phyloP scores from a whole-genome alignment of 2,797 vertebrate genomes.

The Thamnophis elegans region DNA sequence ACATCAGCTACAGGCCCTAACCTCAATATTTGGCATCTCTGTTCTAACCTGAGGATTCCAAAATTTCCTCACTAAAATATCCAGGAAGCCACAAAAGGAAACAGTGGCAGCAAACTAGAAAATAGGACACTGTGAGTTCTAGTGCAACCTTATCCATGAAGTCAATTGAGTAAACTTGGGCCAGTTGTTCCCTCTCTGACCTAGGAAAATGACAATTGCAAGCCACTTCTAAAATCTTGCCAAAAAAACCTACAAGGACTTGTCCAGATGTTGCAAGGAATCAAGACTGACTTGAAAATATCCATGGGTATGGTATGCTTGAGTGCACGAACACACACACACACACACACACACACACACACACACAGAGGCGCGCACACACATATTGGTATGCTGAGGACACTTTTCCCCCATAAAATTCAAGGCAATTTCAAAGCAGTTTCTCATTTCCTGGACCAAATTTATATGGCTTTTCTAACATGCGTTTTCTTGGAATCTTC shows the following conservation, averaged over 20 bases:
- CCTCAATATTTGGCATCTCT: neutral
- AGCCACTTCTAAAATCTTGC: neutral
- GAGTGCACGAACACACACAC: accelerated
- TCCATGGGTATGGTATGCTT: neutral
- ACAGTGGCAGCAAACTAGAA: neutral
- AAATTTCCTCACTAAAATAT: neutral
- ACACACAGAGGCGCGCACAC: accelerated
- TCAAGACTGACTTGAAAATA: neutral
- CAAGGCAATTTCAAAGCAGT: neutral
- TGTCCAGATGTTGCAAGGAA: neutral
- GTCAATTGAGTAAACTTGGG: neutral
- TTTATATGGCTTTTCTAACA: neutral
- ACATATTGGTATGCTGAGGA: neutral
- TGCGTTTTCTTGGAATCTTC: neutral
- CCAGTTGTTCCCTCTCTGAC: neutral
- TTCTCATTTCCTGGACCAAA: neutral
- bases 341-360: too few species aligned
- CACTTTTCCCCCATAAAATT: neutral
- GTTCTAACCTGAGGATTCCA: neutral
- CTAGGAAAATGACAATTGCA: neutral
- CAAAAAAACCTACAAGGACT: neutral
- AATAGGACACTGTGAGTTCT: neutral
- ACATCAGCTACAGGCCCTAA: neutral
- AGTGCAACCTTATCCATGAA: neutral
- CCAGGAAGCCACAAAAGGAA: neutral